Percentiles rank a stretch among this genome's conserved stretches.
Conservation (phyloP, 1,140 invertebrate genomes). For the Pogonomyrmex californicus region DNA sequence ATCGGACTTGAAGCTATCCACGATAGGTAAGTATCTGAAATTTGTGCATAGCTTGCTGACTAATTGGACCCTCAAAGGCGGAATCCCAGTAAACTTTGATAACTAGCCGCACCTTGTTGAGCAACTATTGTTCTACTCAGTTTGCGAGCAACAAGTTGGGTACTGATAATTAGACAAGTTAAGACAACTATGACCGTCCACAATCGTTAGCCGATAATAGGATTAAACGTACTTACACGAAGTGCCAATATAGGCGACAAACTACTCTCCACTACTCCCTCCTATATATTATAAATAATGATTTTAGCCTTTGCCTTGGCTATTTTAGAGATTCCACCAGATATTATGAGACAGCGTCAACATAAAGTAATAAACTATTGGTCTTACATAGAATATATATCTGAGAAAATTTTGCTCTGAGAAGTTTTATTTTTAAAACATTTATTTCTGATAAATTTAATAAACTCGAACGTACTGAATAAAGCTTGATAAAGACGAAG, state of each 20-base stretch:
- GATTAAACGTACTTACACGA: conserved; percentile 41
- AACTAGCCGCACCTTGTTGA: conserved; percentile 79
- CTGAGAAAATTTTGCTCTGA: neutral
- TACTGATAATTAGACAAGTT: conserved; percentile 80
- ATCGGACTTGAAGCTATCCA: conserved; percentile 47
- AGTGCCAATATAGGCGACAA: conserved; percentile 61
- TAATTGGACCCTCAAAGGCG: conserved; percentile 79
- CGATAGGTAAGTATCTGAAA: conserved; percentile 45
- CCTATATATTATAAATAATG: conserved; percentile 46
- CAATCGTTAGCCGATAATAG: conserved; percentile 49
- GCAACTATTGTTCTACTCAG: conserved; percentile 78
- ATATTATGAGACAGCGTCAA: neutral
- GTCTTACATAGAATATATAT: neutral
- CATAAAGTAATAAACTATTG: neutral
- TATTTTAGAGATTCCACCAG: conserved; percentile 8
- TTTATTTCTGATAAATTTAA: neutral
- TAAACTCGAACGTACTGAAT: neutral
- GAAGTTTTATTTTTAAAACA: neutral
- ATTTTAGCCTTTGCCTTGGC: conserved; percentile 8
- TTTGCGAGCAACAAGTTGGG: conserved; percentile 78
- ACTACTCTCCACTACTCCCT: conserved; percentile 26
- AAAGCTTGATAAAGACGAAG: neutral
- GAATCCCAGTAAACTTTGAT: conserved; percentile 69
- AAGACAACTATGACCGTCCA: conserved; percentile 64
- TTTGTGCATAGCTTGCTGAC: conserved; percentile 59